Conservation (phyloP, 2,888 invertebrate species). For the Agriopis marginaria region DNA sequence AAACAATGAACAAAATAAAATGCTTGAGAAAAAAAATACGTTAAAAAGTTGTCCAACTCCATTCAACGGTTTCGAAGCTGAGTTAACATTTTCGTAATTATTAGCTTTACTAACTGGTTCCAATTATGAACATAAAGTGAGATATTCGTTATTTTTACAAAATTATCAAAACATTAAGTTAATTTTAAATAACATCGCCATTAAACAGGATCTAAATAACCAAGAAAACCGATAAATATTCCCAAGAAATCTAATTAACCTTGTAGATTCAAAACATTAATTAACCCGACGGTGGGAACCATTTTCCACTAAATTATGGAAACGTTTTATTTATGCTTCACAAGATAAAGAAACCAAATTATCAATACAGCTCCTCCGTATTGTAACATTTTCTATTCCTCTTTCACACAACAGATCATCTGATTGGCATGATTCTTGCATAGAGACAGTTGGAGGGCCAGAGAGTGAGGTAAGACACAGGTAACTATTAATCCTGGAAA, state of each 20-base stretch:
- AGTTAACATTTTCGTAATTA: too few species aligned
- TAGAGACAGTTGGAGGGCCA: too few species aligned
- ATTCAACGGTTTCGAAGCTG: too few species aligned
- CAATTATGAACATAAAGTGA: neutral
- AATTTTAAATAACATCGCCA: slow-evolving; percentile 2
- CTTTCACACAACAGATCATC: neutral
- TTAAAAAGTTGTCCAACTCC: too few species aligned
- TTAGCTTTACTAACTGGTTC: too few species aligned
- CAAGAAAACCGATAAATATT: slow-evolving; percentile 54
- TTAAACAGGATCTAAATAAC: slow-evolving; percentile 33
- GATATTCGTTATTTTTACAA: neutral
- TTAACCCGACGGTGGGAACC: slow-evolving; percentile 47
- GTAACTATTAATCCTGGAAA: too few species aligned
- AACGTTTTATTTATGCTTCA: slow-evolving; percentile 25
- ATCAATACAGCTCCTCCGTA: neutral
- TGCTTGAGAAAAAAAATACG: too few species aligned
- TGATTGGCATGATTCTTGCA: too few species aligned
- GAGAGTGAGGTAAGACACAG: too few species aligned
- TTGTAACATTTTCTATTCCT: neutral
- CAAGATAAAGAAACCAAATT: slow-evolving; percentile 14
- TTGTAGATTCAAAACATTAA: slow-evolving; percentile 60
- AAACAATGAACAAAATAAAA: too few species aligned
- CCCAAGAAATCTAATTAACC: slow-evolving; percentile 59
- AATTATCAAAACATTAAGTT: neutral
- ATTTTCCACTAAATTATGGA: slow-evolving; percentile 19